Conservation (phyloP, 2,113 vertebrate genomes). For the Martes martes region DNA sequence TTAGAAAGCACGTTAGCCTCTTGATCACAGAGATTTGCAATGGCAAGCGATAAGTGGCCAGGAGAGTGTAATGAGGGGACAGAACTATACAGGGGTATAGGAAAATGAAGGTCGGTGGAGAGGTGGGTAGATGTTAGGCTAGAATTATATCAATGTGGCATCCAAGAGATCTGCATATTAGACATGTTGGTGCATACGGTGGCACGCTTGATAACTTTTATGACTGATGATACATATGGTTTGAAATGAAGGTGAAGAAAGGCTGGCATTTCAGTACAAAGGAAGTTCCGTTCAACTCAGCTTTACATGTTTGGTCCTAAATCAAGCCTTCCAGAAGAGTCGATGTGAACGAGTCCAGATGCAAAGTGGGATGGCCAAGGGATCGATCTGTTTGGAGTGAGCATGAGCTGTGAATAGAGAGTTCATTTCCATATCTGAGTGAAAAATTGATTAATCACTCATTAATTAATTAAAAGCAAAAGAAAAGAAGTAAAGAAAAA, state of each 20-base stretch:
- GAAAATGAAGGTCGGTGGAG: neutral
- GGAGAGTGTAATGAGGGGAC: neutral
- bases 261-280: neutral
- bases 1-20: neutral
- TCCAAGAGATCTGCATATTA: accelerated
- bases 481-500: neutral
- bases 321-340: neutral
- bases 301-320: neutral
- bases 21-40: neutral
- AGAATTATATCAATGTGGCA: neutral
- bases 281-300: neutral
- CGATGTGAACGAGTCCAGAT: accelerated
- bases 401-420: neutral
- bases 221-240: neutral
- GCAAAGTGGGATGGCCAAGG: neutral
- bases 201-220: neutral
- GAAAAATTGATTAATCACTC: neutral
- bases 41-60: neutral
- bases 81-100: neutral
- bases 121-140: accelerated
- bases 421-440: neutral
- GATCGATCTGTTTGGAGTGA: accelerated
- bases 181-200: neutral
- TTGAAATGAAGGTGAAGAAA: neutral
- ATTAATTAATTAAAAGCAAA: neutral